These are phyloP conservation scores for Aradus depressus DNA, from an alignment of 2,888 invertebrate genomes.

Conservation along the genomic window DNA sequence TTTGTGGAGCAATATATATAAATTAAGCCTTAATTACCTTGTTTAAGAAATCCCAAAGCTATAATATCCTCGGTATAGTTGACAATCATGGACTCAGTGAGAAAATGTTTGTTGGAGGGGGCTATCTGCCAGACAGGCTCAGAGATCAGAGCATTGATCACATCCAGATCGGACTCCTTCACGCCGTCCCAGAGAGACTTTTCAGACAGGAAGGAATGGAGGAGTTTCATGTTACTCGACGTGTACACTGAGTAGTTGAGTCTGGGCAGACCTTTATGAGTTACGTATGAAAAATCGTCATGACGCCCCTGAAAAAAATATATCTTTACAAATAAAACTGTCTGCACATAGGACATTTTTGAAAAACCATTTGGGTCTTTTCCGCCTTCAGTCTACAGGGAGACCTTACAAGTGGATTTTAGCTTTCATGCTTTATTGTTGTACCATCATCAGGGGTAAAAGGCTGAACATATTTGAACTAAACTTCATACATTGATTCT, in stretches of 20 bases:
- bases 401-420: no score
- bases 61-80: conserved; percentile 77
- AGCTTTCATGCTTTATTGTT: no score
- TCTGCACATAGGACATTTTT: no score
- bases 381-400: no score
- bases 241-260: conserved; percentile 78
- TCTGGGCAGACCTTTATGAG: conserved; percentile 54
- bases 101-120: conserved; percentile 47
- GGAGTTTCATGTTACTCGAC: conserved; percentile 61
- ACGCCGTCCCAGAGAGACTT: conserved; percentile 75
- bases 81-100: conserved; percentile 58
- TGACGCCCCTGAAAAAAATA: conserved; percentile 48
- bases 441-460: no score
- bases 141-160: conserved; percentile 61
- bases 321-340: no score
- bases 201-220: conserved; percentile 67
- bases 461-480: no score
- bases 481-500: no score
- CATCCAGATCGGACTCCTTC: conserved; percentile 58
- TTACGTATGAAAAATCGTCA: conserved; percentile 68
- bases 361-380: no score
- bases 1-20: no score
- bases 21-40: no score
- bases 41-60: conserved; percentile 61
- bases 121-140: conserved; percentile 84